A percentile compares a stretch with the other conserved stretches of the same genome.
phyloP scores from a whole-genome alignment of 2,113 vertebrate species.

The Petromus typicus region DNA sequence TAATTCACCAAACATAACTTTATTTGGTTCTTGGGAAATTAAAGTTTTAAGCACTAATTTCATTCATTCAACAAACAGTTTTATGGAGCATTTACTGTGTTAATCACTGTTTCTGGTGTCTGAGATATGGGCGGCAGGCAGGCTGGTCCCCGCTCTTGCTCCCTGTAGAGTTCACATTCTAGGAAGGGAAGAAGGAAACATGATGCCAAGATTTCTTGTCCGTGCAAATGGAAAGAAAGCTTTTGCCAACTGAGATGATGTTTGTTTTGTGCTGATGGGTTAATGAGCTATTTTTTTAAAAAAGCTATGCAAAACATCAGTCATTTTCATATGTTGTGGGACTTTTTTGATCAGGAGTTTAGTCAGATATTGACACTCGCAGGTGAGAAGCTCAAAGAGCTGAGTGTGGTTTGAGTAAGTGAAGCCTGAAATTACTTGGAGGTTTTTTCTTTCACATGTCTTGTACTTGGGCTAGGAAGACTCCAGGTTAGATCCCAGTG shows the following conservation, averaged over 20 bases:
- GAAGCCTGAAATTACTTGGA: neutral
- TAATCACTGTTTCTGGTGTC: neutral
- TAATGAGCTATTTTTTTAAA: neutral
- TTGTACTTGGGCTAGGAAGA: neutral
- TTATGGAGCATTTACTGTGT: neutral
- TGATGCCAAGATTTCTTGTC: neutral
- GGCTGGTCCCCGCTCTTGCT: neutral
- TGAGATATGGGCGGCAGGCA: neutral
- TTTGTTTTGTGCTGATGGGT: neutral
- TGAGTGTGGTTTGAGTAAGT: neutral
- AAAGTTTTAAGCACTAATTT: neutral
- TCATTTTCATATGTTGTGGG: neutral
- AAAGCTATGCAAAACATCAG: neutral
- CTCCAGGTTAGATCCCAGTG: neutral
- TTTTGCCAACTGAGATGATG: neutral
- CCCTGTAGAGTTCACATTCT: neutral
- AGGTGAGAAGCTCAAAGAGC: neutral
- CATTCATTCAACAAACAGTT: constrained; percentile 4
- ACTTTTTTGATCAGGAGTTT: neutral
- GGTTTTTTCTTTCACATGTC: neutral
- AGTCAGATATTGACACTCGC: neutral
- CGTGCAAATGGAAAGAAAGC: neutral
- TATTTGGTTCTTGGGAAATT: neutral
- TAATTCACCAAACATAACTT: neutral
- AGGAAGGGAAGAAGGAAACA: neutral